Percentiles rank a stretch among this genome's conserved stretches.
Conservation (phyloP, 2,113 vertebrate species). For the Cyprinodon variegatus region DNA sequence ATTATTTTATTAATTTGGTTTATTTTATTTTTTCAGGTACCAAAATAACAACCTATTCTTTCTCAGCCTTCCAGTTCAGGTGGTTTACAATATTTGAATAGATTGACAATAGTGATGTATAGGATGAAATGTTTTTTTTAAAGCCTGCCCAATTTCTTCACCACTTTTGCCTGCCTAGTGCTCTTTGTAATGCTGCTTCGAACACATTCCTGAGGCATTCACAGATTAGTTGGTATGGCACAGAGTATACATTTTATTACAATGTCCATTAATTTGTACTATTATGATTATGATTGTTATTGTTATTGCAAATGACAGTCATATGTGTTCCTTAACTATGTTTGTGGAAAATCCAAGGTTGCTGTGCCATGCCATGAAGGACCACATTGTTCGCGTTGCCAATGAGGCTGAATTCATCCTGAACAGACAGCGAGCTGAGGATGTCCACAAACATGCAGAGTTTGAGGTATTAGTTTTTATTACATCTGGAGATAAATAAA, state of each 20-base stretch:
- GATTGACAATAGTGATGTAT: no score
- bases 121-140: no score
- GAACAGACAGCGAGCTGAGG: conserved; percentile 95
- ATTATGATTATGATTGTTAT: neutral
- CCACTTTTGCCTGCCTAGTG: neutral
- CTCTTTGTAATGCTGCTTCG: neutral
- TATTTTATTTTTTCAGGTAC: neutral
- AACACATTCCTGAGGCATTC: neutral
- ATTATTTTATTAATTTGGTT: conserved; percentile 40
- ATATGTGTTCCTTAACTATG: neutral
- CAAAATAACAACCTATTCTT: neutral
- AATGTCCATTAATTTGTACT: neutral
- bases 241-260: neutral
- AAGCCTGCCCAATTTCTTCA: no score
- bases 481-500: conserved; percentile 2
- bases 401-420: conserved; percentile 99
- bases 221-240: neutral
- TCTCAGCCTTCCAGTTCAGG: neutral
- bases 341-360: conserved; percentile 77
- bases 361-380: conserved; percentile 98
- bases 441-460: conserved; percentile 97
- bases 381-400: conserved; percentile 97
- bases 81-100: neutral
- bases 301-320: neutral
- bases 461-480: conserved; percentile 87